Evolutionary conservation across 2,113 vertebrate species (phyloP).

Genomic region (Phylloscopus trochiloides): DNA sequence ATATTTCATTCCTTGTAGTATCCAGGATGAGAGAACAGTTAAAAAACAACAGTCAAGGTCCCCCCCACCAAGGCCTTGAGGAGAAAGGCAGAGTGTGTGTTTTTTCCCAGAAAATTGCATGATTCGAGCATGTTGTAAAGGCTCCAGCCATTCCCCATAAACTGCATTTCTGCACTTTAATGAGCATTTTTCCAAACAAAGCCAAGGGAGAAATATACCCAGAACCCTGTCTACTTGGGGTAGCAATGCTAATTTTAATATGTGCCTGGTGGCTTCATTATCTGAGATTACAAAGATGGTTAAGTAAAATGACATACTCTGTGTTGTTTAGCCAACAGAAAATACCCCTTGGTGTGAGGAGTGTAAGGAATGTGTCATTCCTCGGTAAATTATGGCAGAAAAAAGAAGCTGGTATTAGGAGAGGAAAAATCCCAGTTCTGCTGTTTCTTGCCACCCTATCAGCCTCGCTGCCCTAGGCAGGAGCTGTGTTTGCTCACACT

Average conservation of each 20-base stretch:
- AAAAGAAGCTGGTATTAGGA: conserved; percentile 37
- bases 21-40: background rate
- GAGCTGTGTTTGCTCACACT: background rate
- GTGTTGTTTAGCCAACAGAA: conserved; percentile 54
- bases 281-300: conserved; percentile 23
- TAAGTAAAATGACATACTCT: conserved; percentile 28
- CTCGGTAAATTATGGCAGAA: background rate
- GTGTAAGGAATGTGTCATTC: conserved; percentile 50
- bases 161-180: conserved; percentile 10
- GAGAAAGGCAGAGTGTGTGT: background rate
- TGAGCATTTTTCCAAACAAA: conserved; percentile 38
- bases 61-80: background rate
- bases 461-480: conserved; percentile 37
- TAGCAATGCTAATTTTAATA: conserved; percentile 51
- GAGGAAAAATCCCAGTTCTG: conserved; percentile 44
- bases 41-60: background rate
- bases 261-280: conserved; percentile 42
- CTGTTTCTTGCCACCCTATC: conserved; percentile 45
- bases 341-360: conserved; percentile 43
- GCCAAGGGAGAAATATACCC: conserved; percentile 28
- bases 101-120: background rate
- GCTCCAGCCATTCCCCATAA: background rate
- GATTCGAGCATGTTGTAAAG: background rate
- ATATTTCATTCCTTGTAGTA: background rate
- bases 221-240: background rate